Percentiles rank a stretch among this genome's conserved stretches.
Evolutionary conservation across 2,113 vertebrate species (phyloP).

Genomic region (Neolamprologus sp.): DNA sequence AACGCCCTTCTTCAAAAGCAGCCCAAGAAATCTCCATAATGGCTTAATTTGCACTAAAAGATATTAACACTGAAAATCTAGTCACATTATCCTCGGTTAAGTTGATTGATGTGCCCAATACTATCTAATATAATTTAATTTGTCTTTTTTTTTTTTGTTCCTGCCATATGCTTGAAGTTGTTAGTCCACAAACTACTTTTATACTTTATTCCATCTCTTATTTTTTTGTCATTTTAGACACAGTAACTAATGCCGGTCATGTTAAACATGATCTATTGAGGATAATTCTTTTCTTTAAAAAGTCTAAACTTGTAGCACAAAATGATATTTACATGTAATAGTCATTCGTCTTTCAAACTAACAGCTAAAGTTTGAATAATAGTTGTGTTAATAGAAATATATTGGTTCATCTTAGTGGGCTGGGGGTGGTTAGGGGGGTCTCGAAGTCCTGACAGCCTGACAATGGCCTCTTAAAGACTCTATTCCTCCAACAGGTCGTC

Average conservation of each 20-base stretch:
- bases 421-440: background rate
- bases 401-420: slow-evolving; percentile 3
- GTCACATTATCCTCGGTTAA: background rate
- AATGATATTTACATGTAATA: background rate
- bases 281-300: background rate
- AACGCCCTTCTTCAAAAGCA: background rate
- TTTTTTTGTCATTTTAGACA: background rate
- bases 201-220: background rate
- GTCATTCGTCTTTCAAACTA: background rate
- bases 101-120: background rate
- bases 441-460: slow-evolving; percentile 30
- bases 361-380: background rate
- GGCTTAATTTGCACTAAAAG: background rate
- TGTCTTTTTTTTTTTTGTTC: background rate
- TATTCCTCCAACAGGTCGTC: background rate
- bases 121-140: background rate
- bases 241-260: background rate
- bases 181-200: background rate
- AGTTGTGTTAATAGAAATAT: background rate
- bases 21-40: background rate
- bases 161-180: background rate
- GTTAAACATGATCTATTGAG: background rate
- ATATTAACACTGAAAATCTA: background rate
- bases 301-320: background rate
- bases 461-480: slow-evolving; percentile 41